A percentile compares a stretch with the other conserved stretches of the same genome.
phyloP scores from a whole-genome alignment of 1,140 invertebrate species.

The Orchestia grillus region DNA sequence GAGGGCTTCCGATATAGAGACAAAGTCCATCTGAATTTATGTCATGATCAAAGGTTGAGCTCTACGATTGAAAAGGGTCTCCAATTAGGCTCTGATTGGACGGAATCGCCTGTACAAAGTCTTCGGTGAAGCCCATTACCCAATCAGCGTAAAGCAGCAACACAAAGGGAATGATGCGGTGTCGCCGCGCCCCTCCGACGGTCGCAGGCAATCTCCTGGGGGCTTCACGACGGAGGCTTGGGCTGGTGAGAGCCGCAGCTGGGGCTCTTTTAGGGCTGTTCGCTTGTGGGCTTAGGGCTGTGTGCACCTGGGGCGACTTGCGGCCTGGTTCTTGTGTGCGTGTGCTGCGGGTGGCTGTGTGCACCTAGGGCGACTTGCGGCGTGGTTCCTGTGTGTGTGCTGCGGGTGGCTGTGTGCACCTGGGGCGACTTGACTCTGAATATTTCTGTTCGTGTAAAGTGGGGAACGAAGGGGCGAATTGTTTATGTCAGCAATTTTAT shows the following conservation, averaged over 20 bases:
- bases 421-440: no score
- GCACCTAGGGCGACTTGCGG: no score
- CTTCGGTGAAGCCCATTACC: constrained; percentile 29
- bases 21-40: constrained; percentile 11
- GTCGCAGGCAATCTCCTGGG: not conserved
- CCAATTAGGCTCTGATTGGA: constrained; percentile 49
- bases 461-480: no score
- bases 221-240: not conserved
- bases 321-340: no score
- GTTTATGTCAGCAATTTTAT: no score
- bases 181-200: not conserved
- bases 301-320: no score
- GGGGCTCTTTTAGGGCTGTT: not conserved
- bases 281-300: not conserved
- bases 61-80: constrained; percentile 15
- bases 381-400: no score
- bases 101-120: constrained; percentile 40
- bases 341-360: no score
- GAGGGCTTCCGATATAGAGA: not conserved
- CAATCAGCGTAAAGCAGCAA: constrained; percentile 34
- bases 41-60: constrained; percentile 44
- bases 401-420: no score
- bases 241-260: no score
- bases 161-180: not conserved
- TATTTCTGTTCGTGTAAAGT: no score